Conservation (phyloP, 2,797 vertebrate species). For the Scolopax bukidnonensis region DNA sequence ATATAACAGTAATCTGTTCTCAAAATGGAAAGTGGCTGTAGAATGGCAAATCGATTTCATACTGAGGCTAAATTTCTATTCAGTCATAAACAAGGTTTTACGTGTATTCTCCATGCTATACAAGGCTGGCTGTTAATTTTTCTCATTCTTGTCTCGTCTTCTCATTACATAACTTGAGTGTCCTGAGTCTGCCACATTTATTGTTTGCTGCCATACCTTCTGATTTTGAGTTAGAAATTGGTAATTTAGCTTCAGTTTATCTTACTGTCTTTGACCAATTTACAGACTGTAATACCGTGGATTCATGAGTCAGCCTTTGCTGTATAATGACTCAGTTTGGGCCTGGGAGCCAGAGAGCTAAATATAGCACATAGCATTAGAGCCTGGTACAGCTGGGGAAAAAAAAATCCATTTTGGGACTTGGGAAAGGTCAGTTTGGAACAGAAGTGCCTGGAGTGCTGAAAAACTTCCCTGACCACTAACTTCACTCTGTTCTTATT, state of each 20-base stretch:
- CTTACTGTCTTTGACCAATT: background rate
- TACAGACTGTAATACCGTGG: background rate
- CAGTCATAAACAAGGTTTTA: background rate
- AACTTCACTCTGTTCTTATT: background rate
- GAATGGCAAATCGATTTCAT: background rate
- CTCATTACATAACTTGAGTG: background rate
- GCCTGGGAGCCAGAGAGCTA: background rate
- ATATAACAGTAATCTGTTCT: background rate
- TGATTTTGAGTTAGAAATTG: background rate
- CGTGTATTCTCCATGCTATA: background rate
- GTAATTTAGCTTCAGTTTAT: background rate
- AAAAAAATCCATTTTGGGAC: background rate
- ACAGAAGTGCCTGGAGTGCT: background rate
- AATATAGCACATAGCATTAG: background rate
- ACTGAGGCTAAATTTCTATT: background rate
- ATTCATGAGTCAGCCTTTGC: background rate
- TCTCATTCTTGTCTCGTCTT: background rate
- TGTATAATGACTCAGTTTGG: conserved; percentile 21
- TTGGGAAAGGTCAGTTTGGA: background rate
- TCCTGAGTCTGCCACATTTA: background rate
- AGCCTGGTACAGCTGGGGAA: background rate
- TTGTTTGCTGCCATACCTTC: background rate
- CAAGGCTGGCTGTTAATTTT: background rate
- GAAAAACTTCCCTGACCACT: background rate
- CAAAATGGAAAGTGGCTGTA: background rate